Evolutionary conservation across 2,113 vertebrate genomes (phyloP).

Genomic region (Leucopternis melanops): DNA sequence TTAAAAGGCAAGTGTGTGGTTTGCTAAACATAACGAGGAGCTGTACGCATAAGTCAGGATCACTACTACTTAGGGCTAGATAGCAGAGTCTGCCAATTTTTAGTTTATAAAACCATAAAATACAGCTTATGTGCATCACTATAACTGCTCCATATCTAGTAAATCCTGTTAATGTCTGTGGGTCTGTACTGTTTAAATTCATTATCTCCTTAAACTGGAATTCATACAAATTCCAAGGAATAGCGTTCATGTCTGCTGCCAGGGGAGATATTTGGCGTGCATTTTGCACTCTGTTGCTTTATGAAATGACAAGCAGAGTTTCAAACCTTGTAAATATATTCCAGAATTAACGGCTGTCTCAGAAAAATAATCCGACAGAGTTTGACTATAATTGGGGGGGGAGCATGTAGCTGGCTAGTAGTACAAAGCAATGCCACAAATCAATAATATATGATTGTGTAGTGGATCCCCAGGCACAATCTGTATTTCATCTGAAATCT

Average conservation of each 20-base stretch:
- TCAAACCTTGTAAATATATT: neutral
- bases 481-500: neutral
- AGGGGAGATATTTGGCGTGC: neutral
- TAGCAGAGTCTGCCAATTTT: neutral
- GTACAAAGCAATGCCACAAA: neutral
- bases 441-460: neutral
- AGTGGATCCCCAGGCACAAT: neutral
- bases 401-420: neutral
- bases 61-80: neutral
- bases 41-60: neutral
- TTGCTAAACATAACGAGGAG: neutral
- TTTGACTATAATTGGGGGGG: neutral
- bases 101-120: neutral
- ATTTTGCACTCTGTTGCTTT: neutral
- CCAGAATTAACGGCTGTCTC: neutral
- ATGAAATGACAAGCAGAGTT: neutral
- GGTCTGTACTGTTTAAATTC: neutral
- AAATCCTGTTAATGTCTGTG: neutral
- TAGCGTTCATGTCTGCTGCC: neutral
- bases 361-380: neutral
- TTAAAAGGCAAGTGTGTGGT: neutral
- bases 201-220: neutral
- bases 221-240: neutral
- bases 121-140: neutral
- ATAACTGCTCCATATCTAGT: neutral